Percentiles rank a stretch among this genome's conserved stretches.
phyloP scores from a whole-genome alignment of 2,888 invertebrate genomes.

The Troides aeacus region DNA sequence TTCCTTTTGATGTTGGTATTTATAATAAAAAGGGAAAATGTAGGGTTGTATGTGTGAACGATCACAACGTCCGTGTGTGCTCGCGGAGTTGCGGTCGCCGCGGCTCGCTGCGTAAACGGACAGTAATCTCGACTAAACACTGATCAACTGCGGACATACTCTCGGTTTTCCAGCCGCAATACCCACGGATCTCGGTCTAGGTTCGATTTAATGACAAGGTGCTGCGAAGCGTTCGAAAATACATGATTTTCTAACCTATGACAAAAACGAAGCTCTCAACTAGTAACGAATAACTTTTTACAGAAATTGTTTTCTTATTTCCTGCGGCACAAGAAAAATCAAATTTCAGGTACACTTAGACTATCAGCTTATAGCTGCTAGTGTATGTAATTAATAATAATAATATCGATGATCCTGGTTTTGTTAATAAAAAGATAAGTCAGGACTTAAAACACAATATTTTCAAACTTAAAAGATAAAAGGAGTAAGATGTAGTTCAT shows the following conservation, averaged over 20 bases:
- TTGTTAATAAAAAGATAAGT: no score
- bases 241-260: not conserved
- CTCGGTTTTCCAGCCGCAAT: slow-evolving; percentile 28
- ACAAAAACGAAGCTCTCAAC: no score
- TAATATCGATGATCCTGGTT: no score
- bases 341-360: no score
- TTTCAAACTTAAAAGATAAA: no score
- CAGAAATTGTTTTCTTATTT: no score
- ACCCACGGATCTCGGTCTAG: not conserved
- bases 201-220: slow-evolving; percentile 12
- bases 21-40: not conserved
- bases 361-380: no score
- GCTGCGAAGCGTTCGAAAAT: not conserved
- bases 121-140: slow-evolving; percentile 72
- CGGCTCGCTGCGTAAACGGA: slow-evolving; percentile 68
- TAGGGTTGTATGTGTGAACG: slow-evolving; percentile 4
- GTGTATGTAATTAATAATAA: no score
- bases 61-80: slow-evolving; percentile 35
- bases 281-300: no score
- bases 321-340: no score
- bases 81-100: slow-evolving; percentile 57
- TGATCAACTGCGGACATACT: slow-evolving; percentile 49
- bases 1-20: not conserved
- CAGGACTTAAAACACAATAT: no score
- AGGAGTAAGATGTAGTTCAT: no score